Base-by-base conservation (phyloP, 2,113 vertebrate genomes). In the Ochotona curzoniae region DNA sequence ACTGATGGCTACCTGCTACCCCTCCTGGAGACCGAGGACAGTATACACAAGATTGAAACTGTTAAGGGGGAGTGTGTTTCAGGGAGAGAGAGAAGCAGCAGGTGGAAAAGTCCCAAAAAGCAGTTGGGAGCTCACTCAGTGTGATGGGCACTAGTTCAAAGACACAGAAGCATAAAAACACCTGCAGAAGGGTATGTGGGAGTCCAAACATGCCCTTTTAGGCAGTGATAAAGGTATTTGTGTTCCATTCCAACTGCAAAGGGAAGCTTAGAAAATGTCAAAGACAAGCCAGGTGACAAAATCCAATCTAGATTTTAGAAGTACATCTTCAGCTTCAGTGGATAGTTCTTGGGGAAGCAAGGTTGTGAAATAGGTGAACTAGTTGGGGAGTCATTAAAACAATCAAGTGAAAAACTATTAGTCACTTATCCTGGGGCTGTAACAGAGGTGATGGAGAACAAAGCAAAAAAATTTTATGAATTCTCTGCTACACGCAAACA, bases 401-500 rank as follows among this genome's bases (percentile, higher is more conserved):
- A 82, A 71, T 85, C n/a, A 15, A 64, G 9, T 32, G 63, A 38
- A 87, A 92, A 94, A 85, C 17, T 23, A 89, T 51, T 23, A 3
- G 32, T 69, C 38, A 18, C 38, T 93, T 90, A 91, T 69, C 15
- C 23, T 61, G 28, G 28, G 23, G 13, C 51, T 18, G 17, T 69
- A 64, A 54, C 38, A 67, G 49, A 15, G 60, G 83, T 79, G 79
- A 90, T 3, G 23, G 21, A 90, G 86, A 94, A 74, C 54, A 89
- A 21, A 71, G 15, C 73, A 35, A 74, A 87, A 23, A 32, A 61
- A 83, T 89, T 80, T 87, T 57, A 96, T 83, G 93, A 91, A 67
- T 93, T 93, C 30, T 93, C 78, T 93, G 28, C 44, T 71, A 87
- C 20, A 91, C 93, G 84, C 38, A 89, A 93, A 93, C 73, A 91